Percentiles rank a stretch among this genome's conserved stretches.
These are phyloP conservation scores for Montipora capitata DNA, from an alignment of 92 coral and sea anemone species.

Conservation along the genomic window DNA sequence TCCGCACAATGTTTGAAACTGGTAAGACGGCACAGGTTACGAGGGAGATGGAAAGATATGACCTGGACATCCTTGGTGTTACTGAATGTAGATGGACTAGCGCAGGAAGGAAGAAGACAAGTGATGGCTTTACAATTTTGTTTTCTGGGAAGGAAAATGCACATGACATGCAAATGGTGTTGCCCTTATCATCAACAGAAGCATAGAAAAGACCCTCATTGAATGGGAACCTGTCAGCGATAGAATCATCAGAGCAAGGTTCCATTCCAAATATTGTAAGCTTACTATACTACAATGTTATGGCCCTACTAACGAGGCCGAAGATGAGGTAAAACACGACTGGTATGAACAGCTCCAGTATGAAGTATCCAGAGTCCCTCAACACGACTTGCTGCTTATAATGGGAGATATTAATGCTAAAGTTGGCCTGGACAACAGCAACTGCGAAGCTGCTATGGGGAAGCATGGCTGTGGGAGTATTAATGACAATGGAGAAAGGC, in stretches of 20 bases:
- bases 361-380: constrained; percentile 9
- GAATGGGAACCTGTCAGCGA: constrained; percentile 46
- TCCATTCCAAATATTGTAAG: constrained; percentile 11
- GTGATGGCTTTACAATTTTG: constrained; percentile 13
- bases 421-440: constrained; percentile 37
- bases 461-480: constrained; percentile 28
- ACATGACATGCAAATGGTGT: too few relatives aligned
- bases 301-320: too few relatives aligned
- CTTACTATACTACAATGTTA: constrained; percentile 15
- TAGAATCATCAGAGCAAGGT: background rate
- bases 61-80: constrained; percentile 16
- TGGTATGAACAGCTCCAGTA: constrained; percentile 23
- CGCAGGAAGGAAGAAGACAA: constrained; percentile 26
- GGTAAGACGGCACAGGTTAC: constrained; percentile 36
- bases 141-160: constrained; percentile 9
- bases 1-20: constrained; percentile 36
- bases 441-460: constrained; percentile 39
- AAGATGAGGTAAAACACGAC: background rate
- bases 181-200: background rate
- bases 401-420: constrained; percentile 61
- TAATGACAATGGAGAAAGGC: constrained; percentile 56
- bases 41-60: constrained; percentile 27
- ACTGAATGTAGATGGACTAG: constrained; percentile 38
- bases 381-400: constrained; percentile 44
- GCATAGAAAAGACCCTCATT: constrained; percentile 14